Conservation (phyloP, 2,113 vertebrate species). For the Leucosticte australis region DNA sequence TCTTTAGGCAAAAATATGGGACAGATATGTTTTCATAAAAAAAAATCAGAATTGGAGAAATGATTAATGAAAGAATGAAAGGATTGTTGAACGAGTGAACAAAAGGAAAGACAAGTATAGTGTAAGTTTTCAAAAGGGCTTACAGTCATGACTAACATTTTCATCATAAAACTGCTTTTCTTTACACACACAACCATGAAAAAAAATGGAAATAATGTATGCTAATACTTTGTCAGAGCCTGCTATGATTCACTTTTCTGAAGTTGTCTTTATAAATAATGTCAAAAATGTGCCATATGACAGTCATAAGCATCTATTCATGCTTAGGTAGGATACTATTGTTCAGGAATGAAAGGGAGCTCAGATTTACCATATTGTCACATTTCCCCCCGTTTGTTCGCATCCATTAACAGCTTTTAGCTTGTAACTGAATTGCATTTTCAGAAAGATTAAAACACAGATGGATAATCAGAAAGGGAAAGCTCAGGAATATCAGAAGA, state of each 20-base stretch:
- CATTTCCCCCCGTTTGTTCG: conserved; percentile 45
- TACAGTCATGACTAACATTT: not conserved
- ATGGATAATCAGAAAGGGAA: conserved; percentile 27
- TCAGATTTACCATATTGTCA: conserved; percentile 36
- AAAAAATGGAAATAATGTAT: not conserved
- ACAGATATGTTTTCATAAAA: not conserved
- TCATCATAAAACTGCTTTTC: not conserved
- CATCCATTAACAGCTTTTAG: conserved; percentile 67
- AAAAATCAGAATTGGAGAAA: not conserved
- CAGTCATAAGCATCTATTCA: not conserved
- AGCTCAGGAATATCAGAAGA: not conserved
- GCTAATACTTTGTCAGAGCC: not conserved
- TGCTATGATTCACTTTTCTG: not conserved
- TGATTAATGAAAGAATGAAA: not conserved
- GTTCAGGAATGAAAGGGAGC: conserved; percentile 15
- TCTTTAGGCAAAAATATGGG: not conserved
- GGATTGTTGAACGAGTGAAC: not conserved
- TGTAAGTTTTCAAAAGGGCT: not conserved
- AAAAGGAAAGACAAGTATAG: not conserved
- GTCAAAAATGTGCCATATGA: not conserved
- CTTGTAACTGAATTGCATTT: conserved; percentile 64
- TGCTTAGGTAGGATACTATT: conserved; percentile 1
- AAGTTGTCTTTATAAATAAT: not conserved
- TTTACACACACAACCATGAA: not conserved
- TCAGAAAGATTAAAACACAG: conserved; percentile 56